Evolutionary conservation across 2,113 vertebrate genomes (phyloP).

Genomic region (Thinocorus orbignyianus): DNA sequence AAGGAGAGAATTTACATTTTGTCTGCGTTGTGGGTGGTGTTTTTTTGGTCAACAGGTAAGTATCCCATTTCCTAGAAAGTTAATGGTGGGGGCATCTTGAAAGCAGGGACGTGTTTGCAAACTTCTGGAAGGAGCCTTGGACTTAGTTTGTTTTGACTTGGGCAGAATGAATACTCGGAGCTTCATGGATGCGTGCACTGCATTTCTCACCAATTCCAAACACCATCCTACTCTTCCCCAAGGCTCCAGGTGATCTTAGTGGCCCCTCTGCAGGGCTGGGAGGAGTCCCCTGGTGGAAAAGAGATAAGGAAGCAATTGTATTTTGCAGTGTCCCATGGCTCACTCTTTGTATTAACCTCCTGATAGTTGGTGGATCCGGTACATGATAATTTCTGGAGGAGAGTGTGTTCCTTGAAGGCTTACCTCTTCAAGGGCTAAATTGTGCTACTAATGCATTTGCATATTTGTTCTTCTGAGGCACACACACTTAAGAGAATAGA

Average conservation of each 20-base stretch:
- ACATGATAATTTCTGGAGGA: neutral
- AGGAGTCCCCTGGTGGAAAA: neutral
- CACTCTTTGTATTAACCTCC: neutral
- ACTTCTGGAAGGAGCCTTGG: neutral
- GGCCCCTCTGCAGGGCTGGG: neutral
- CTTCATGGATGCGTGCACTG: neutral
- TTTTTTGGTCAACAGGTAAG: neutral
- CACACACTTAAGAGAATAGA: neutral
- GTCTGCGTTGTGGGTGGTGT: neutral
- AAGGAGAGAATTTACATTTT: neutral
- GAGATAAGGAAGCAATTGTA: accelerated
- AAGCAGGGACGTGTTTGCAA: neutral
- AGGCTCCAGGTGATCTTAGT: neutral
- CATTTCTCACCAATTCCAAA: neutral
- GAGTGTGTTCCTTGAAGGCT: neutral
- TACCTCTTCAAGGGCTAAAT: neutral
- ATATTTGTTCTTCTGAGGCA: neutral
- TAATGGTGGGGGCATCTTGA: neutral
- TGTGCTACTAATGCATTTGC: neutral
- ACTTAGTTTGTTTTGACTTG: neutral
- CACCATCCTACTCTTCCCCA: neutral
- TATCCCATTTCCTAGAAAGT: neutral
- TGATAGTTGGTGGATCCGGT: neutral
- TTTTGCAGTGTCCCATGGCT: neutral
- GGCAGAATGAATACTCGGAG: neutral